Conservation (phyloP, 1,140 invertebrate species). For the Drosophila kepulauana region DNA sequence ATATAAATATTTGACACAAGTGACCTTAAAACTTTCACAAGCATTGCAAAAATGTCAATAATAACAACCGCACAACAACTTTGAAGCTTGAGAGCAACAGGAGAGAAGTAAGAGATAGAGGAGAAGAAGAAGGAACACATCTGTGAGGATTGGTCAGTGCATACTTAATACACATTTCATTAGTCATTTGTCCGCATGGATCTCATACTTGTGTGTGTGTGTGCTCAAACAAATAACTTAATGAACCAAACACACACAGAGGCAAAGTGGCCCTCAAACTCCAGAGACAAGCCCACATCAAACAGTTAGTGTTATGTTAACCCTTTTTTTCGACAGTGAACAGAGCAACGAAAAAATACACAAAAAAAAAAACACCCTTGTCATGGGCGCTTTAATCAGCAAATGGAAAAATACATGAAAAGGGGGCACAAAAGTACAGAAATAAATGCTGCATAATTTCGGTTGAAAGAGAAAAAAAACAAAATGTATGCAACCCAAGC, state of each 20-base stretch:
- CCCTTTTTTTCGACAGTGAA: slow-evolving; percentile 60
- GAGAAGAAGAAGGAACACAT: not conserved
- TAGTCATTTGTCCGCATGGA: slow-evolving; percentile 15
- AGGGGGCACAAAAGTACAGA: slow-evolving; percentile 4
- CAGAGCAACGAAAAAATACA: not conserved
- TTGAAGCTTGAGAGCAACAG: not conserved
- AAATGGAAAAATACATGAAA: slow-evolving; percentile 66
- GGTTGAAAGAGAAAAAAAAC: not conserved
- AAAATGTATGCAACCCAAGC: slow-evolving; percentile 51
- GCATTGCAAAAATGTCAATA: not conserved
- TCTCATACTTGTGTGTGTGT: slow-evolving; percentile 24
- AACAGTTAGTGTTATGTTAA: slow-evolving; percentile 78
- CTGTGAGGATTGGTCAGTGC: not conserved
- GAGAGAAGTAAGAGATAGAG: not conserved
- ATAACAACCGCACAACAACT: not conserved
- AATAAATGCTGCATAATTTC: slow-evolving; percentile 58
- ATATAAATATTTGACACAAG: not conserved
- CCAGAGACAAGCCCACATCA: slow-evolving; percentile 64
- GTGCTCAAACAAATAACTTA: slow-evolving; percentile 59
- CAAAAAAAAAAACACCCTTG: slow-evolving; percentile 58
- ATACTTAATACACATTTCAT: slow-evolving; percentile 29
- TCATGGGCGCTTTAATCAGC: slow-evolving; percentile 74
- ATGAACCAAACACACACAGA: slow-evolving; percentile 71
- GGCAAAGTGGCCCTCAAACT: slow-evolving; percentile 26
- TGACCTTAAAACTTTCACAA: slow-evolving; percentile 1